Evolutionary conservation across 2,888 invertebrate genomes (phyloP), one percentile per base, ranked within the genome.

Genomic region (Polyommatus iphigenia): DNA sequence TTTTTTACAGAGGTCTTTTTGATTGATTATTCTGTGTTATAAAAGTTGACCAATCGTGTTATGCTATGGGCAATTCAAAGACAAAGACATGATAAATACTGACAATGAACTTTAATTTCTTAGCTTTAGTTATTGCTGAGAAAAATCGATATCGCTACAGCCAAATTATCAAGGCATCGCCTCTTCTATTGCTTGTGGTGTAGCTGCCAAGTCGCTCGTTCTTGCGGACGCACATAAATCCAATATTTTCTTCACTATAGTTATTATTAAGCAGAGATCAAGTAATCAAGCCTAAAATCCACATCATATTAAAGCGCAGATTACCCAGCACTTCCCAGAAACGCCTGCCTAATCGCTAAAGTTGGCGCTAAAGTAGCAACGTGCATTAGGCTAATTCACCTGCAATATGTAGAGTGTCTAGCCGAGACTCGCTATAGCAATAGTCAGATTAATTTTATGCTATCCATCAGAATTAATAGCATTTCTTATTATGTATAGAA

Each of bases 351-450:
- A 67, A 67, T 67, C 67, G 67, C 29, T 67, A 29, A 67, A 67
- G 67, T 67, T 67, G 67, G 29, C 67, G 20, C 62, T 24, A 24
- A 59, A 67, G 59, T 62, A 62, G 15, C n/a, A 50, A 71, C 20
- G 50, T 71, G 32, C 77, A 78, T 78, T 80, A 79, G 79, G 72
- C 78, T 72, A 78, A 78, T 78, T 77, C 57, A 20, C 50, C 72
- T 77, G 76, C 78, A 76, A 73, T 76, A 76, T 67, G 76, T 71
- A 76, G 71, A 41, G 46, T 46, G 54, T 18, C 54, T 54, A 54
- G 15, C 15, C 54, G 50, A 50, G 10, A 50, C 15, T 10, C 50
- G 15, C 50, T 50, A 50, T 50, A 41, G 50, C 15, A 15, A n/a
- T 13, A 36, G 32, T 36, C 1, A 36, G 71, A 71, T n/a, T 71